phyloP scores from a whole-genome alignment of 2,113 vertebrate genomes.

The Silurus meridionalis region DNA sequence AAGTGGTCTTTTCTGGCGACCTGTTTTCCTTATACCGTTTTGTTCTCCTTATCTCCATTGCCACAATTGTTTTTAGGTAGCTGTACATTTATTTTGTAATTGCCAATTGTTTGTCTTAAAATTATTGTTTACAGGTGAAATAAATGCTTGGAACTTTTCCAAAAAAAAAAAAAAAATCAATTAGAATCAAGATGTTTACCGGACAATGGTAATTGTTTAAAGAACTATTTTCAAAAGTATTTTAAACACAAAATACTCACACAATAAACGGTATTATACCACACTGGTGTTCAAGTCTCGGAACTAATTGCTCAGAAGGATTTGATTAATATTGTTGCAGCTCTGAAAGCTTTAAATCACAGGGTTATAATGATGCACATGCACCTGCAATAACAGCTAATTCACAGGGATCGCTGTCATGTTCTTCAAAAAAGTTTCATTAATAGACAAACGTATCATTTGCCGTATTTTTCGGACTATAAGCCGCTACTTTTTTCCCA shows the following conservation, averaged over 20 bases:
- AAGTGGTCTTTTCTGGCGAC: slow-evolving; percentile 13
- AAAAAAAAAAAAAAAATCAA: not conserved
- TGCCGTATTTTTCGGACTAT: no score
- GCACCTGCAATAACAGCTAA: not conserved
- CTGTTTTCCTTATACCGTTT: slow-evolving; percentile 53
- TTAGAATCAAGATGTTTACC: not conserved
- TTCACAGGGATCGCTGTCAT: not conserved
- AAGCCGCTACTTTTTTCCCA: no score
- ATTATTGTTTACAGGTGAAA: slow-evolving; percentile 38
- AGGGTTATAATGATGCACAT: not conserved
- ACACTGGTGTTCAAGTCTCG: not conserved
- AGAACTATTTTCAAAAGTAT: not conserved
- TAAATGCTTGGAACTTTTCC: slow-evolving; percentile 14
- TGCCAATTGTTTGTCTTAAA: slow-evolving; percentile 59
- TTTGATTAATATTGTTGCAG: not conserved
- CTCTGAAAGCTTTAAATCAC: not conserved
- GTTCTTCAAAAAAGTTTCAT: not conserved
- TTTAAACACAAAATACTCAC: slow-evolving; percentile 1
- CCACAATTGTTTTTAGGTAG: slow-evolving; percentile 53
- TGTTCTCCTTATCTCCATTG: not conserved
- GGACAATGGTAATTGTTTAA: not conserved
- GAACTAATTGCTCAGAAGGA: not conserved
- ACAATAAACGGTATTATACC: slow-evolving; percentile 1
- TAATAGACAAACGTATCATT: not conserved
- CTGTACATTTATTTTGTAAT: slow-evolving; percentile 64